These are phyloP conservation scores for Hexactinellida sp. DNA, from an alignment of 37 sponge, comb jelly and placozoan species.

Conservation along the genomic window DNA sequence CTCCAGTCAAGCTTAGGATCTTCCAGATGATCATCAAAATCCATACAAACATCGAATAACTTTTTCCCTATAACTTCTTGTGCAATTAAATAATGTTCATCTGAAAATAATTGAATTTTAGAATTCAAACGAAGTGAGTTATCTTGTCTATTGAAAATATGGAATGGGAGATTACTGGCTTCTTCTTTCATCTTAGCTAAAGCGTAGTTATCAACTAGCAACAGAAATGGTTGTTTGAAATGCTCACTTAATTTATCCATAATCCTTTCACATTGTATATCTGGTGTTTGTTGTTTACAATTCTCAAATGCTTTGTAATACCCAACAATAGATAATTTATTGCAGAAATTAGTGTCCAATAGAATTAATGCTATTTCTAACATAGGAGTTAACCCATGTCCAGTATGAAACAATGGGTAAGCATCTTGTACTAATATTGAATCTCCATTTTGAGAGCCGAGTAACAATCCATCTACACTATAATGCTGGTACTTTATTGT, in stretches of 20 bases:
- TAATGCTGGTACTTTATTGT: not conserved
- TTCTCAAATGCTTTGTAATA: constrained; percentile 1
- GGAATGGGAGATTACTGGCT: not conserved
- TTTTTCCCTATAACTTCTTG: not conserved
- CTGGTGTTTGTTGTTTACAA: not conserved
- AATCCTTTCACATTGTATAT: not conserved
- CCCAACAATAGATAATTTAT: not conserved
- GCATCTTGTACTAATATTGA: not conserved
- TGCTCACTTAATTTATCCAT: not conserved
- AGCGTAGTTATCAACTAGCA: not conserved
- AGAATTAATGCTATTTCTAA: not conserved
- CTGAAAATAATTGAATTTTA: not conserved
- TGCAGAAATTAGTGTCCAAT: not conserved
- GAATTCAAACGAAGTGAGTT: not conserved
- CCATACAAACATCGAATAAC: not conserved
- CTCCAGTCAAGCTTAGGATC: not conserved
- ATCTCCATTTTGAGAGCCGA: not conserved
- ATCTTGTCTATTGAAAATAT: not conserved
- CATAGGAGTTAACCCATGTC: constrained; percentile 1
- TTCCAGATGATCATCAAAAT: constrained; percentile 17
- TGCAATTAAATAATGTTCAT: not conserved
- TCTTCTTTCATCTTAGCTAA: not conserved
- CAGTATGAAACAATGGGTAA: not conserved
- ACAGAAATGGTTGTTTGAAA: not conserved
- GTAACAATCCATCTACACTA: not conserved